Percentiles rank a stretch among this genome's conserved stretches.
These are phyloP conservation scores for Nomada lathburiana DNA, from an alignment of 2,888 invertebrate species.

Conservation along the genomic window DNA sequence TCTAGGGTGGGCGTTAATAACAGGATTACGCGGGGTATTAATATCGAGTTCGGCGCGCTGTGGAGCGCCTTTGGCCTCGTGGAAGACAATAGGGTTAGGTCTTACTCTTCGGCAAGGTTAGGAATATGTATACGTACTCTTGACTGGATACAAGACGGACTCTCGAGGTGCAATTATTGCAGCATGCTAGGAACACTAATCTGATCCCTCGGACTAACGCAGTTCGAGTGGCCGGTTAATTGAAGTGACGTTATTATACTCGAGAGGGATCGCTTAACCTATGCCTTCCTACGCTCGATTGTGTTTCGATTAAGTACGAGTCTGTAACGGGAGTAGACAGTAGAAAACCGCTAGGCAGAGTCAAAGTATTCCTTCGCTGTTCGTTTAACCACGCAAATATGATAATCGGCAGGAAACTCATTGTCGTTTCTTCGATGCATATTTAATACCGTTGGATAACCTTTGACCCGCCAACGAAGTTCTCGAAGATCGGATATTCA, in stretches of 20 bases:
- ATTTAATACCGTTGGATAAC: neutral
- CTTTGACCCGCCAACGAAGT: neutral
- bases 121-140: neutral
- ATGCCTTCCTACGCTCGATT: neutral
- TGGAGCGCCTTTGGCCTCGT: too few species aligned
- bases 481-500: too few species aligned
- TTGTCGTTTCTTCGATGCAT: neutral
- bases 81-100: neutral
- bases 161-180: constrained; percentile 9
- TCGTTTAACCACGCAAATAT: too few species aligned
- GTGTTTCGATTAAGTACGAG: constrained; percentile 3
- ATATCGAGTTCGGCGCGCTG: too few species aligned
- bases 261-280: constrained; percentile 14
- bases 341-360: neutral
- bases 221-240: neutral
- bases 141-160: constrained; percentile 28
- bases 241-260: neutral
- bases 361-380: neutral
- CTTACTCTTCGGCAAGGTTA: neutral
- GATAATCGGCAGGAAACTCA: too few species aligned
- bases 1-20: too few species aligned
- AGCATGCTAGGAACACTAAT: constrained; percentile 36
- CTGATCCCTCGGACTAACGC: constrained; percentile 15
- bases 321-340: neutral
- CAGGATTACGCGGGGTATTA: too few species aligned